Percentiles rank a stretch among this genome's conserved stretches.
These are phyloP conservation scores for Erpornis zantholeuca DNA, from an alignment of 2,113 vertebrate genomes.

Conservation along the genomic window DNA sequence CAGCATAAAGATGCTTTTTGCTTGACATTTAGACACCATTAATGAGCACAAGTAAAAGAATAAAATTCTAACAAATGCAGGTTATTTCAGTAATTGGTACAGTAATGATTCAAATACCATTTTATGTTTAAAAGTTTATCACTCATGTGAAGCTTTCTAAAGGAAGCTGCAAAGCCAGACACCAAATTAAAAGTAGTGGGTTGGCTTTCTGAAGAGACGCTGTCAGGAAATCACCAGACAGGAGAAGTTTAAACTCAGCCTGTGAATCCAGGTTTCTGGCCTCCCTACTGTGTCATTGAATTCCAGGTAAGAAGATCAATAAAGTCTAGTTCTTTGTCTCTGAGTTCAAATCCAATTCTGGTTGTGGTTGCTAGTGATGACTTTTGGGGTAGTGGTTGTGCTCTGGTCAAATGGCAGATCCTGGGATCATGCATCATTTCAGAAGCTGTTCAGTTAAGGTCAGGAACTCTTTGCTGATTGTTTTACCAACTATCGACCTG, in stretches of 20 bases:
- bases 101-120: background rate
- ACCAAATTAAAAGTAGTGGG: background rate
- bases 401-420: background rate
- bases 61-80: background rate
- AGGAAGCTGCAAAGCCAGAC: background rate
- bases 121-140: constrained; percentile 6
- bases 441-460: background rate
- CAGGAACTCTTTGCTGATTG: background rate
- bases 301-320: constrained; percentile 29
- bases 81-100: constrained; percentile 1
- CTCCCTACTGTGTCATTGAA: background rate
- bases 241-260: background rate
- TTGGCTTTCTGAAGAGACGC: background rate
- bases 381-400: background rate
- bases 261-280: background rate
- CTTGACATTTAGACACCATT: constrained; percentile 31
- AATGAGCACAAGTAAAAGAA: background rate
- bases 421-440: background rate
- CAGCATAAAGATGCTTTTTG: background rate
- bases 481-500: background rate
- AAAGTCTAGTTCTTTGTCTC: background rate
- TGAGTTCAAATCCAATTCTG: constrained; percentile 13
- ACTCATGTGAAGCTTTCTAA: background rate
- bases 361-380: background rate
- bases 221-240: background rate